These are phyloP conservation scores for Hafferia zeledoni DNA, from an alignment of 2,797 vertebrate species.

Conservation along the genomic window DNA sequence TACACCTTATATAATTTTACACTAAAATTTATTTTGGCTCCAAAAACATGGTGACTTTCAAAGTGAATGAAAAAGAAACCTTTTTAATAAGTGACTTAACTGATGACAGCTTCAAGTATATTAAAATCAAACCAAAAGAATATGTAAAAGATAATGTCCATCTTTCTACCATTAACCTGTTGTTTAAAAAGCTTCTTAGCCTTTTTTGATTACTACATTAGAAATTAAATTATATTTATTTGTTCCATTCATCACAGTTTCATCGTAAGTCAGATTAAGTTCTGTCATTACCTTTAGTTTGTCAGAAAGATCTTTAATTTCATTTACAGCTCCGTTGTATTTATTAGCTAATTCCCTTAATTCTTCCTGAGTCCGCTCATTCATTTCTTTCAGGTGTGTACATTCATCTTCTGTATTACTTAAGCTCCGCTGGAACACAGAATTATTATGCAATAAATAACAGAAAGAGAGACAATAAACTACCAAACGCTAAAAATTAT, in stretches of 20 bases:
- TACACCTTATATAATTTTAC: neutral
- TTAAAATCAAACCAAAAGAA: neutral
- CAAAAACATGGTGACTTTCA: neutral
- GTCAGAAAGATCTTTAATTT: slow-evolving; percentile 97
- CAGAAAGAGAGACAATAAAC: neutral
- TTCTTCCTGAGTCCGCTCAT: slow-evolving; percentile 94
- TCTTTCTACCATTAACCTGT: neutral
- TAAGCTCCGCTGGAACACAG: slow-evolving; percentile 87
- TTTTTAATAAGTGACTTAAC: neutral
- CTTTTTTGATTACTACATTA: neutral
- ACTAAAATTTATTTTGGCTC: neutral
- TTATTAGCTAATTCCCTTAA: slow-evolving; percentile 95
- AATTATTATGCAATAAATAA: neutral
- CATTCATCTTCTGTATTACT: slow-evolving; percentile 99
- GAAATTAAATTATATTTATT: neutral
- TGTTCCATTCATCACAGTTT: neutral
- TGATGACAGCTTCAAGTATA: neutral
- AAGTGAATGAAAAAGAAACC: neutral
- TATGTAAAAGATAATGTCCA: fast-evolving
- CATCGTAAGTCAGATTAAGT: neutral
- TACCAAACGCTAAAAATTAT: neutral
- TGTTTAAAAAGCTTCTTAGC: neutral
- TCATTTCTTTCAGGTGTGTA: slow-evolving; percentile 98
- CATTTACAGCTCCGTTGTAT: slow-evolving; percentile 96
- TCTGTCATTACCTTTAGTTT: slow-evolving; percentile 89